Evolutionary conservation across 2,113 vertebrate genomes (phyloP).

Genomic region (Steatornis caripensis): DNA sequence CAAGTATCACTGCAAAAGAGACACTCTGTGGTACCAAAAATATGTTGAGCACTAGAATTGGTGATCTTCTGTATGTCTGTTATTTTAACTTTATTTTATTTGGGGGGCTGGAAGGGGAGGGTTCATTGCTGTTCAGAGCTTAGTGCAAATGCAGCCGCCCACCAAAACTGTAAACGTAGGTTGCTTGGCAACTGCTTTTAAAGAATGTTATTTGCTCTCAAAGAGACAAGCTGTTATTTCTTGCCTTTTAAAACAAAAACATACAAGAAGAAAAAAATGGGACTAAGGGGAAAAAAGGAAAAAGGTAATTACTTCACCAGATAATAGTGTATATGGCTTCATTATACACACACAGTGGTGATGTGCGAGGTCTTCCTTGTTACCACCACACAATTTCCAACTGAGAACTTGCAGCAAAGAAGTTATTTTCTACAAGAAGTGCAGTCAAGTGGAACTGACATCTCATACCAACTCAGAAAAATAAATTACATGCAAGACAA

Average conservation of each 20-base stretch:
- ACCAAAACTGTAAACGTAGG: conserved; percentile 69
- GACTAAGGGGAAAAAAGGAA: background rate
- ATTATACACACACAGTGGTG: background rate
- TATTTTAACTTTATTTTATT: conserved; percentile 12
- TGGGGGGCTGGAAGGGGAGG: background rate
- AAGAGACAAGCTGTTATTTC: conserved; percentile 69
- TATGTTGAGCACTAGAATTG: background rate
- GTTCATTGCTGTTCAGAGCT: conserved; percentile 51
- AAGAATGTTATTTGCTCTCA: conserved; percentile 72
- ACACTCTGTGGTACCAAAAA: background rate
- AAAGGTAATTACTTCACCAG: background rate
- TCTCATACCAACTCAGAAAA: background rate
- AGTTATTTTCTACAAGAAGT: background rate
- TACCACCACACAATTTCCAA: background rate
- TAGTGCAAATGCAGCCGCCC: conserved; percentile 60
- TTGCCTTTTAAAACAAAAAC: conserved; percentile 72
- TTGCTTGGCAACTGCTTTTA: conserved; percentile 78
- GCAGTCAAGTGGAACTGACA: conserved; percentile 5
- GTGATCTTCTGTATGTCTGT: background rate
- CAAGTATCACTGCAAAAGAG: background rate
- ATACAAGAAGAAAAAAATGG: background rate
- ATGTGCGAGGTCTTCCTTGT: background rate
- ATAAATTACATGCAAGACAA: background rate
- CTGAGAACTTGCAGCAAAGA: background rate
- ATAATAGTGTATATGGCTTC: background rate